These are phyloP conservation scores for Drosophila algonquin DNA, from an alignment of 2,888 invertebrate species.

Conservation along the genomic window DNA sequence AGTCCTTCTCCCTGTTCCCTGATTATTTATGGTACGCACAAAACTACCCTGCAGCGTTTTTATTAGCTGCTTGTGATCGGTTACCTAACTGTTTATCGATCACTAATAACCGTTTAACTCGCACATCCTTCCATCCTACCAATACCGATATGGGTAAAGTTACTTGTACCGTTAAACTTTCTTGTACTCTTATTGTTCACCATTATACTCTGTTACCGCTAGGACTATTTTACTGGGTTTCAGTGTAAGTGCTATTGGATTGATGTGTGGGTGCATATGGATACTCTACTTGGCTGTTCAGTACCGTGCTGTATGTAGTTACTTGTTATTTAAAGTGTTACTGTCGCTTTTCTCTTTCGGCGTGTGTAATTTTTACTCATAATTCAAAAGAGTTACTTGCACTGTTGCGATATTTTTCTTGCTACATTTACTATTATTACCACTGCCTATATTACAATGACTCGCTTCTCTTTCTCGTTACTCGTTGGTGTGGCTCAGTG, in stretches of 20 bases:
- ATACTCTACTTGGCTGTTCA: background rate
- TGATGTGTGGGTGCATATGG: background rate
- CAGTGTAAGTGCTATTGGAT: background rate
- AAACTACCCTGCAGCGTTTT: slow-evolving; percentile 55
- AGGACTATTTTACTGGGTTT: background rate
- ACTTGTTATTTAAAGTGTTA: too few relatives aligned
- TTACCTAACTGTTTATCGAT: slow-evolving; percentile 30
- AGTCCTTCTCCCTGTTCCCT: slow-evolving; percentile 34
- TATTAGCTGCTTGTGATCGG: slow-evolving; percentile 20
- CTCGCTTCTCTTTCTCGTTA: background rate
- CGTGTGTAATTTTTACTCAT: background rate
- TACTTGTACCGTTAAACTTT: slow-evolving; percentile 39
- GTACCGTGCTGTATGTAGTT: background rate
- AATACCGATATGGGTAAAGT: slow-evolving; percentile 25
- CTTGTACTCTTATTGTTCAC: slow-evolving; percentile 39
- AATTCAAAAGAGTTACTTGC: too few relatives aligned
- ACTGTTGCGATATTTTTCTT: background rate
- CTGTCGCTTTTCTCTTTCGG: background rate
- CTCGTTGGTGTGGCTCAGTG: background rate
- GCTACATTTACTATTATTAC: background rate
- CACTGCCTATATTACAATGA: background rate
- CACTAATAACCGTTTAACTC: slow-evolving; percentile 24
- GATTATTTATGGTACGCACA: slow-evolving; percentile 20
- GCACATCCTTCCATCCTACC: slow-evolving; percentile 12
- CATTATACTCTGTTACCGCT: slow-evolving; percentile 9